Evolutionary conservation across 1,140 invertebrate genomes (phyloP), one percentile per base, ranked within the genome.

Genomic region (Macrotrachela quadricornifera): DNA sequence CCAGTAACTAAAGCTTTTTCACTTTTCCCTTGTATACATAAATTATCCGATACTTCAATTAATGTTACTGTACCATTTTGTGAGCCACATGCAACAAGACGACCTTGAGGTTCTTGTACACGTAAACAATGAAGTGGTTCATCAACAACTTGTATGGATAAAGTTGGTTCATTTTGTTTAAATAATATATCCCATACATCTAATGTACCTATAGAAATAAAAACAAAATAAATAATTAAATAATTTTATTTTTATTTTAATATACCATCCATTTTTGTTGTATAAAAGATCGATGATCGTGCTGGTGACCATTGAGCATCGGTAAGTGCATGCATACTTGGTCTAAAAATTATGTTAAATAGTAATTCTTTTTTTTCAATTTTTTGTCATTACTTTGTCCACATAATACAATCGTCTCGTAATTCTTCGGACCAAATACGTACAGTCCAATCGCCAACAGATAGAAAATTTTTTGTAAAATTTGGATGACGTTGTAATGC

Each of bases 361-460:
- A 36, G 11, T 16, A 15, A 46, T 37, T n/a, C n/a, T n/a, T n/a
- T n/a, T n/a, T n/a, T n/a, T n/a, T n/a, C n/a, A n/a, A n/a, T n/a
- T n/a, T n/a, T n/a, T 14, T 16, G 13, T n/a, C 58, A 62, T 63
- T 61, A 83, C 74, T 79, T 80, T 17, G 83, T 87, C 84, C 85
- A 88, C 62, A 87, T 78, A 51, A 90, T 87, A 6, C 82, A 79
- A 42, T 82, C 84, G 62, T 90, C 85, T 47, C 78, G 76, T 60
- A 84, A 85, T 64, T 92, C 86, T 70, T 92, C 86, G 1, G 84
- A 83, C 83, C 84, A 90, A 54, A 92, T 71, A 61, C 67, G 51
- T 21, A 56, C 13, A 57, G 81, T 85, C 82, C 84, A 90, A 68
- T 90, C 85, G 0, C 85, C 85, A 18, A 90, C 79, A 6, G 84